A percentile compares a stretch with the other conserved stretches of the same genome.
These are phyloP conservation scores for Macrotis lagotis DNA, from an alignment of 2,113 vertebrate genomes.

Conservation along the genomic window DNA sequence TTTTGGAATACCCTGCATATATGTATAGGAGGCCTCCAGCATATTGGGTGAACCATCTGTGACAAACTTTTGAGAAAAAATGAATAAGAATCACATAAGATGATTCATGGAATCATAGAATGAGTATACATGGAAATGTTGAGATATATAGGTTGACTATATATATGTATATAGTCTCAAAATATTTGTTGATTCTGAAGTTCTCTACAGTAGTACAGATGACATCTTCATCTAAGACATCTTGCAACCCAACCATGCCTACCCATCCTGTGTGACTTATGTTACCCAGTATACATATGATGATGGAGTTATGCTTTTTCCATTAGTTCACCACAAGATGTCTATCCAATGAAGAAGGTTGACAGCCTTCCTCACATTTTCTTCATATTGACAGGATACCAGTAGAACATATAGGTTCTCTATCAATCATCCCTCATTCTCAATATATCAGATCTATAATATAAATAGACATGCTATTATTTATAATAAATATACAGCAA, in stretches of 20 bases:
- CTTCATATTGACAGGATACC: not conserved
- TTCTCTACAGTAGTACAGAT: not conserved
- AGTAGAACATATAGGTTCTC: not conserved
- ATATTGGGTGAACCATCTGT: not conserved
- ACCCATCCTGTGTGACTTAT: not conserved
- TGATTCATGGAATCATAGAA: too few relatives aligned
- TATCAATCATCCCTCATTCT: not conserved
- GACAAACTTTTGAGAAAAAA: not conserved
- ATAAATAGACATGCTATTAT: not conserved
- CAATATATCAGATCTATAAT: not conserved
- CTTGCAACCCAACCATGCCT: not conserved
- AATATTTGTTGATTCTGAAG: not conserved
- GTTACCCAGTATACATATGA: too few relatives aligned
- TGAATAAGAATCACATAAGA: not conserved
- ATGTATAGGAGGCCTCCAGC: not conserved
- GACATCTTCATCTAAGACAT: not conserved
- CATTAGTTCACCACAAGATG: not conserved
- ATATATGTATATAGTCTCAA: not conserved
- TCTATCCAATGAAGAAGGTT: not conserved
- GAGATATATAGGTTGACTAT: not conserved
- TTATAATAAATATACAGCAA: not conserved
- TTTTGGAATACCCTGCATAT: not conserved
- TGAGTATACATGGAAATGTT: not conserved
- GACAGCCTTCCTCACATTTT: not conserved
- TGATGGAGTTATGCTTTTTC: not conserved